Evolutionary conservation across 37 sponge, comb jelly and placozoan species (phyloP).

Genomic region (Spongia lamella): DNA sequence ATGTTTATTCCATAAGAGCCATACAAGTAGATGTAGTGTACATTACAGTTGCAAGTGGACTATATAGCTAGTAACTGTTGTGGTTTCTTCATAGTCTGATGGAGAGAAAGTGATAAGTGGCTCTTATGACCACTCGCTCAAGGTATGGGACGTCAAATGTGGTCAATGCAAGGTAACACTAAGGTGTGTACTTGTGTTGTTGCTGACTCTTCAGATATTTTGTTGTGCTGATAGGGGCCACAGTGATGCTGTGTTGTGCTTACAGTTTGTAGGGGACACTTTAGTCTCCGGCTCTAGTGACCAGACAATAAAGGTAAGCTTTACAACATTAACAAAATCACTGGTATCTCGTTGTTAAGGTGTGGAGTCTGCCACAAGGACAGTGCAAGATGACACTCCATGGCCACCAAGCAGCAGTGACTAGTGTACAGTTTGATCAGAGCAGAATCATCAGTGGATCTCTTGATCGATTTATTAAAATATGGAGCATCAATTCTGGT

Average conservation of each 20-base stretch:
- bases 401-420: conserved; percentile 96
- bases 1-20: too few relatives aligned
- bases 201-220: neutral
- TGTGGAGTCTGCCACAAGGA: conserved; percentile 77
- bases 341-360: conserved; percentile 31
- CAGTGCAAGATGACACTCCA: conserved; percentile 81
- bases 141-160: conserved; percentile 86
- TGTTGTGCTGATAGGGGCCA: conserved; percentile 72
- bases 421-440: conserved; percentile 92
- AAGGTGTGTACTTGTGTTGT: conserved; percentile 33
- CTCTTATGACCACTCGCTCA: conserved; percentile 94
- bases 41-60: too few relatives aligned
- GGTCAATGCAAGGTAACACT: conserved; percentile 85
- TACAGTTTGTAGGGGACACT: conserved; percentile 82
- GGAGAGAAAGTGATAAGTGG: conserved; percentile 89
- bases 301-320: conserved; percentile 79
- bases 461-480: conserved; percentile 90
- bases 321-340: neutral
- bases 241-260: conserved; percentile 88
- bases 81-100: conserved; percentile 69
- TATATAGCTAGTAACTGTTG: too few relatives aligned
- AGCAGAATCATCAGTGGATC: conserved; percentile 89
- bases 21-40: too few relatives aligned
- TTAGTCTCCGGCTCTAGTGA: conserved; percentile 94
- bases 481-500: conserved; percentile 84